A percentile compares a stretch with the other conserved stretches of the same genome.
Evolutionary conservation across 2,888 invertebrate genomes (phyloP).

Genomic region (Holacanthella duospinosa): DNA sequence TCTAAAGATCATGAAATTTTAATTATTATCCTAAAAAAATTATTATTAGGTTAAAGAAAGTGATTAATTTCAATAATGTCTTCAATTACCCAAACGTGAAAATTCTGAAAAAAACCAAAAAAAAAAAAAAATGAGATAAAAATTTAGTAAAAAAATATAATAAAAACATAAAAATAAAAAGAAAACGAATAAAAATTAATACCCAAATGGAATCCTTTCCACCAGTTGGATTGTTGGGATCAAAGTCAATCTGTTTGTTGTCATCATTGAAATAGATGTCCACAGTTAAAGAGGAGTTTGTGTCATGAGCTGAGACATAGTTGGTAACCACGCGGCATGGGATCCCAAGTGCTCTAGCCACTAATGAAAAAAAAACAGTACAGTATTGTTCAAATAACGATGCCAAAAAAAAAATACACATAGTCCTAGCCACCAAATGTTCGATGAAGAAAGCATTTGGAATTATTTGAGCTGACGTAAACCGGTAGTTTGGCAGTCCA

Average conservation of each 20-base stretch:
- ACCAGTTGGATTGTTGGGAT: constrained; percentile 55
- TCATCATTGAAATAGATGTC: constrained; percentile 62
- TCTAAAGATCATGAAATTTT: constrained; percentile 43
- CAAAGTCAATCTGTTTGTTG: constrained; percentile 51
- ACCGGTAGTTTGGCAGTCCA: neutral
- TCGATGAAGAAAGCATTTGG: no score
- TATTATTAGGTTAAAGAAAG: neutral
- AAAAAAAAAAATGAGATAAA: neutral
- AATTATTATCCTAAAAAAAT: no score
- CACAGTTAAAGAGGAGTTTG: constrained; percentile 63
- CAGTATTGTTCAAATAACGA: no score
- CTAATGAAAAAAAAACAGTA: constrained; percentile 40
- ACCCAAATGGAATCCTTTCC: constrained; percentile 64
- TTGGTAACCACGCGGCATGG: constrained; percentile 75
- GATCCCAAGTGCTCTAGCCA: constrained; percentile 67
- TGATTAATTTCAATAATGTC: no score
- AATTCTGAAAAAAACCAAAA: constrained; percentile 42
- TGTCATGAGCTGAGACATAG: constrained; percentile 73
- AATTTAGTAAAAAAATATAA: neutral
- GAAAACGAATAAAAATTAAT: constrained; percentile 42
- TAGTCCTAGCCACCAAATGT: no score
- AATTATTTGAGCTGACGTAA: neutral
- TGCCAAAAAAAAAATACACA: constrained; percentile 3
- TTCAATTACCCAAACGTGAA: constrained; percentile 56
- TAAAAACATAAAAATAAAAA: neutral